Evolutionary conservation across 2,888 invertebrate genomes (phyloP), one percentile per base, ranked within the genome.

Genomic region (Notodonta dromedarius): DNA sequence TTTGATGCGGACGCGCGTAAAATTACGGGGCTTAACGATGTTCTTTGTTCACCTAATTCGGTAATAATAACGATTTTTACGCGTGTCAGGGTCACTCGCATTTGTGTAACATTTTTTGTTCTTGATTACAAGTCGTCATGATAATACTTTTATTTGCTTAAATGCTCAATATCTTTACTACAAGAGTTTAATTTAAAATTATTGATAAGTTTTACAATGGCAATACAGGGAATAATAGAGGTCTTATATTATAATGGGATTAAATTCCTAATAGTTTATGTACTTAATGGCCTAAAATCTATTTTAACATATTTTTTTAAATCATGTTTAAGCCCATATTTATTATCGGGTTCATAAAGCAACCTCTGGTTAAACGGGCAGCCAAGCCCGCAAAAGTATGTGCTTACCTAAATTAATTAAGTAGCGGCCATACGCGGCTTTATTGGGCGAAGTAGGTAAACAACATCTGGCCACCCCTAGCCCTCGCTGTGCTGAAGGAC

Each of bases 1-100:
- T 72, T 77, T 75, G 73, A 77, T 77, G 44, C 55, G 58, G 44
- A 57, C 60, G 57, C 59, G 61, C 71, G 63, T 58, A 58, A 68
- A 74, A 71, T 74, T 74, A 67, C 67, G 57, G 57, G 59, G 16
- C 50, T 48, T 59, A 56, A 58, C 13, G 51, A 44, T 52, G 52
- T 57, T 63, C 73, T 71, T 76, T 75, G 75, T 77, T 69, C 58
- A 44, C 63, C 60, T 75, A 75, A 76, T 77, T 75, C 63, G 58
- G 60, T 69, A 75, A 77, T 76, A 77, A 77, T 72, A 58, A 56
- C 57, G 59, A 73, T 67, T 74, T 69, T 74, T 69, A 63, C 65
- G 62, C 64, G 62, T 65, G 60, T 63, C 56, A 59, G 13, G 54
- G 12, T 11, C 9, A 13, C 39, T 52, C 2, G 24, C 32, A 14